Evolutionary conservation across 2,797 vertebrate species (phyloP), one percentile per base, ranked within the genome.

Genomic region (Salarias fasciatus): DNA sequence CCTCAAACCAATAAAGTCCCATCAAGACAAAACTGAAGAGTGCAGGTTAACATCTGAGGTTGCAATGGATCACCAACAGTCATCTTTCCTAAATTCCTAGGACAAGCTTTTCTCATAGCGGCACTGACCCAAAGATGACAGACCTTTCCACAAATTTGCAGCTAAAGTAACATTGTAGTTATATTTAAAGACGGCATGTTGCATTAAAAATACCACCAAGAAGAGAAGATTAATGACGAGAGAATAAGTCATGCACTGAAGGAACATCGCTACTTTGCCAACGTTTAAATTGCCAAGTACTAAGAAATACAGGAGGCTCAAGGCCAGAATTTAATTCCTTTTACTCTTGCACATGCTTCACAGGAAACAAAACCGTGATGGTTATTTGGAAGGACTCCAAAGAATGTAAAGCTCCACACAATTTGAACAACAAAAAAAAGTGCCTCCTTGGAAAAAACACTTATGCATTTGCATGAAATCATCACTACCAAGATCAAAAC

Each of bases 261-360:
- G 14, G 14, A 43, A 43, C 5, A 8, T 15, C 42, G 10, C 8
- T 31, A 11, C 11, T 15, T 30, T 11, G 54, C 9, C 15, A 12
- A 45, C 44, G 63, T 64, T 53, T 53, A 50, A 43, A 59, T 53
- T 63, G 49, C 50, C 30, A 46, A 40, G 29, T 52, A 55, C 59
- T 53, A 14, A 56, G 59, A 70, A 52, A 63, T 63, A 33, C 14
- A 63, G 63, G 30, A 45, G 45, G 61, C 53, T 18, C 10, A 40
- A n/a, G 46, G 53, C 50, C 64, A 62, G 51, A 58, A 31, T 48
- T 38, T 51, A 53, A 70, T 57, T 57, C 5, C 50, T n/a, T 49
- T 60, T 8, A 30, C 46, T 15, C 44, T 12, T 51, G 12, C 41
- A 57, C 51, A 70, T 10, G 52, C 24, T 45, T 53, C 40, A 40